Evolutionary conservation across 2,888 invertebrate species (phyloP), one percentile per base, ranked within the genome.

Genomic region (Amblyteles armatorius): DNA sequence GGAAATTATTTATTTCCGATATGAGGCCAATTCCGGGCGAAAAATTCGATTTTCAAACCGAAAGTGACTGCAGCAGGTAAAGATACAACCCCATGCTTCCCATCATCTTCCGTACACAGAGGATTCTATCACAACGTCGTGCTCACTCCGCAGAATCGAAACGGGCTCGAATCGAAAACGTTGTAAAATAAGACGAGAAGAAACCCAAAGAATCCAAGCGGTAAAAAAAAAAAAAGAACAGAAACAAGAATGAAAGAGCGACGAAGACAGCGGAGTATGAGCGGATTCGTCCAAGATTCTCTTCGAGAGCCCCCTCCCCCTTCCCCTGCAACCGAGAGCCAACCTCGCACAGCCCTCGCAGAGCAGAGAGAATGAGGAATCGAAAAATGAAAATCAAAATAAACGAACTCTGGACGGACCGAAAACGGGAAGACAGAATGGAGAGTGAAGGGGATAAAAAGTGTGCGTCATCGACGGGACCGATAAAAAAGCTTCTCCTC

Each of bases 141-240:
- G 48, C 68, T 22, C 13, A 13, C 29, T 73, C 13, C n/a, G 29
- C 44, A 3, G 48, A 55, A 83, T 71, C 50, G 40, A 60, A 36
- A 55, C 40, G 67, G 71, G 65, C 50, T 33, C 65, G 79, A 67
- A 85, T 76, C 67, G 60, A 80, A 85, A 83, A 80, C 60, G 71
- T 65, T 57, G 77, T 63, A 40, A 68, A 72, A 72, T 36, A 73
- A 86, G 80, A 84, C 26, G 84, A 84, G 82, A 81, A 85, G 86
- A 79, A 83, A 82, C 68, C 83, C 77, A 79, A 85, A 86, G 81
- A 83, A 82, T 74, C 83, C 77, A 13, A 78, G 77, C 85, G 73
- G 82, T 79, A 79, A 77, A 83, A 77, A 83, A 80, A 74, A 76
- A 55, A 73, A 74, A 72, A 82, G 77, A 84, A 83, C 52, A 81